Base-by-base conservation (phyloP, 1,140 invertebrate genomes). In the Leptinotarsa lineolata region DNA sequence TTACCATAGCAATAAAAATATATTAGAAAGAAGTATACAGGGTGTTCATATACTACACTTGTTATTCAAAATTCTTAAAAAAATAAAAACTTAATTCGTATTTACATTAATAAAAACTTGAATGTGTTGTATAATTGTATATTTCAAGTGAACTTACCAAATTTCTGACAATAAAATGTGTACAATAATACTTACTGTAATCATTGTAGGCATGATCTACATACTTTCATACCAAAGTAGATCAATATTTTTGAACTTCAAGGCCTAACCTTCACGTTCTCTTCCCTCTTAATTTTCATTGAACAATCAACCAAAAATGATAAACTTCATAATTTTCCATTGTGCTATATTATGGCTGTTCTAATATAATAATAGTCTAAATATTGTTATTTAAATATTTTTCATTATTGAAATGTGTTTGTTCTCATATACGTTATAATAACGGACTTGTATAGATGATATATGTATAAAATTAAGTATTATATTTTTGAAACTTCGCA, bases 301-400 rank as follows among this genome's bases (percentile, higher is more conserved):
- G 22, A 59, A 45, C 48, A 69, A 30, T 69, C 22, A 30, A 69
- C 20, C 21, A 20, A 69, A 58, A 54, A 54, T 18, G 48, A 18
- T 18, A 54, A 18, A 54, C 48, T 54, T 54, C 48, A 54, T 54
- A 54, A 67, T n/a, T 58, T 61, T 71, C 45, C 30, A 63, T 64
- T 71, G 70, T 71, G 70, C 70, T 71, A 71, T 71, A 71, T 64
- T 65, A 24, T 63, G 70, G 70, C 70, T 71, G 70, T 71, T 71
- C 20, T 54, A 54, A 13, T 44, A 63, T 63, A 16, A 71, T 54
- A 24, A 69, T 69, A 45, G 22, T 24, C 48, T 54, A 54, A 54
- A 54, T 13, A 24, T 44, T 68, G 30, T 68, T 45, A 45, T 45
- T 45, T 39, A 18, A 68, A 68, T 59, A 59, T 54, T 69, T 69